phyloP scores from a whole-genome alignment of 1,140 invertebrate genomes.

The Drosophila busckii region DNA sequence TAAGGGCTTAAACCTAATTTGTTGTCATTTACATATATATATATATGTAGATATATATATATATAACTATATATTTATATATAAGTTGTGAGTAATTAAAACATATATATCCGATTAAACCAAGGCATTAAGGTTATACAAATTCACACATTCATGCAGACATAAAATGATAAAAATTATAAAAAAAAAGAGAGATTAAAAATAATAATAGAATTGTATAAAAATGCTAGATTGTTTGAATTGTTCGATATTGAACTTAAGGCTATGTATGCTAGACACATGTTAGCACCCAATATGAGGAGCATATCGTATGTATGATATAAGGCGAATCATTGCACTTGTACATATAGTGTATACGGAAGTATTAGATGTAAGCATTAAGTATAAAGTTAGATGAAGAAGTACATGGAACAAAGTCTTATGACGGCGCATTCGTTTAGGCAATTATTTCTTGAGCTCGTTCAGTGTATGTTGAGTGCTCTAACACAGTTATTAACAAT shows the following conservation, averaged over 20 bases:
- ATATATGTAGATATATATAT: no score
- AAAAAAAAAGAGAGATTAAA: slow-evolving; percentile 3
- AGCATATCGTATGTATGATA: no score
- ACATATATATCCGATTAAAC: no score
- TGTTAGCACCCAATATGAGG: slow-evolving; percentile 2
- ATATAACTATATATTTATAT: no score
- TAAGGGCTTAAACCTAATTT: no score
- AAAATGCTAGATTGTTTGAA: slow-evolving; percentile 1
- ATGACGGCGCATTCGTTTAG: slow-evolving; percentile 36
- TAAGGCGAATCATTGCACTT: slow-evolving; percentile 23
- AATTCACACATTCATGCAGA: no score
- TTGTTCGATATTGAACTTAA: slow-evolving; percentile 7
- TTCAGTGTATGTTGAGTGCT: neutral
- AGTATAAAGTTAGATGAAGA: slow-evolving; percentile 30
- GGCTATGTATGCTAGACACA: slow-evolving; percentile 4
- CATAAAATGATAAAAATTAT: no score
- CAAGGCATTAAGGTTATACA: no score
- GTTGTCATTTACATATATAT: no score
- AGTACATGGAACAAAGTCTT: slow-evolving; percentile 68
- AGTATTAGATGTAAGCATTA: slow-evolving; percentile 13
- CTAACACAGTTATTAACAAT: slow-evolving; percentile 23
- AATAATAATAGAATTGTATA: neutral
- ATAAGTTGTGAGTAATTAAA: no score
- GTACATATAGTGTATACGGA: neutral
- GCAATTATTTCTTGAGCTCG: slow-evolving; percentile 31